A percentile compares a stretch with the other conserved stretches of the same genome.
These are phyloP conservation scores for Drosophila austrosaltans DNA, from an alignment of 2,888 invertebrate genomes.

Conservation along the genomic window DNA sequence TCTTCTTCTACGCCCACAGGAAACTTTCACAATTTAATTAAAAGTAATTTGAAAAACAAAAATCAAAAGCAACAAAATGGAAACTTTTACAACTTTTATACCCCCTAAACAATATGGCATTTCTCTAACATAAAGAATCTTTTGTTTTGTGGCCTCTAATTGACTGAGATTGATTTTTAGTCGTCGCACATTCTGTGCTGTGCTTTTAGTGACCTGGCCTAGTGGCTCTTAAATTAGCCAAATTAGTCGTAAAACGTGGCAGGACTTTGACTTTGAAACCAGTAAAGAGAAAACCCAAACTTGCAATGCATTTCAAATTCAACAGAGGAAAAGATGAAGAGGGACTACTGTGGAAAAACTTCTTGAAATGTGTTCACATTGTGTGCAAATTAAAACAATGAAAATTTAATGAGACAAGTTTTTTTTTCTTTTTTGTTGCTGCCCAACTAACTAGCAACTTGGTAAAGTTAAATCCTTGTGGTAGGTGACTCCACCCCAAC, in stretches of 20 bases:
- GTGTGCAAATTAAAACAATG: slow-evolving; percentile 67
- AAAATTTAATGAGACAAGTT: slow-evolving; percentile 70
- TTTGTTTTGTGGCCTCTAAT: slow-evolving; percentile 52
- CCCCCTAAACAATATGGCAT: slow-evolving; percentile 2
- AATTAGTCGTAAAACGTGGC: slow-evolving; percentile 60
- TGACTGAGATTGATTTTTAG: slow-evolving; percentile 65
- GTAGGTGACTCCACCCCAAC: slow-evolving; percentile 15
- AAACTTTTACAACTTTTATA: slow-evolving; percentile 19
- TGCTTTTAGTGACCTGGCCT: background rate
- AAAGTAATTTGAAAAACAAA: slow-evolving; percentile 35
- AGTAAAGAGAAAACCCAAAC: slow-evolving; percentile 22
- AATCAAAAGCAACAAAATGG: slow-evolving; percentile 24
- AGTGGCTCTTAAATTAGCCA: slow-evolving; percentile 63
- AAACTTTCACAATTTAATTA: slow-evolving; percentile 47
- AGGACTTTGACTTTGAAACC: slow-evolving; percentile 41
- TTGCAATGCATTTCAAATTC: slow-evolving; percentile 26
- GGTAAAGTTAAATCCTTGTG: slow-evolving; percentile 33
- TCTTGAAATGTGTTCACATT: slow-evolving; percentile 4
- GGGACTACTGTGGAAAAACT: slow-evolving; percentile 29
- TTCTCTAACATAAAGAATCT: slow-evolving; percentile 17
- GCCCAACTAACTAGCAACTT: slow-evolving; percentile 21
- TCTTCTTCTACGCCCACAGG: background rate
- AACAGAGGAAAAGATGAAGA: background rate
- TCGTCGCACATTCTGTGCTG: slow-evolving; percentile 7
- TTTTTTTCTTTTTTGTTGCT: slow-evolving; percentile 8